phyloP scores from a whole-genome alignment of 2,888 invertebrate species.

The Euplagia quadripunctaria region DNA sequence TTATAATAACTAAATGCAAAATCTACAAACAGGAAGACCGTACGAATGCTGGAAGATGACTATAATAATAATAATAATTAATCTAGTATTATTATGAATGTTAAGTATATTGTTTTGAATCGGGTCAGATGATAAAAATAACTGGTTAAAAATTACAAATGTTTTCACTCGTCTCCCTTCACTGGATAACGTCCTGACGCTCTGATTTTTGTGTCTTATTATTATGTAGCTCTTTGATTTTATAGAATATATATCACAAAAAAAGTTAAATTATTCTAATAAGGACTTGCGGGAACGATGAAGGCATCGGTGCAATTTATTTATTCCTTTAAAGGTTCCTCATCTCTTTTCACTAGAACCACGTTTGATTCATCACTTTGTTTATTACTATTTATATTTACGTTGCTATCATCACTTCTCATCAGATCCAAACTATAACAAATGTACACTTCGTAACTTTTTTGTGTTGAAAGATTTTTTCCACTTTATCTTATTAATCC shows the following conservation, averaged over 20 bases:
- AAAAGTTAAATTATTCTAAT: neutral
- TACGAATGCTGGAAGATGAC: slow-evolving; percentile 71
- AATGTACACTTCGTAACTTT: neutral
- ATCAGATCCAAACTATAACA: neutral
- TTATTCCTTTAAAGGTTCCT: neutral
- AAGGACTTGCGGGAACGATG: neutral
- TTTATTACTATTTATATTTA: neutral
- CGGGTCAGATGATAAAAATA: slow-evolving; percentile 25
- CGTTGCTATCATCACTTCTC: neutral
- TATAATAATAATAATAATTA: slow-evolving; percentile 55
- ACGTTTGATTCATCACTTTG: neutral
- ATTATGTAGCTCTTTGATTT: slow-evolving; percentile 44
- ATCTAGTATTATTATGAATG: slow-evolving; percentile 59
- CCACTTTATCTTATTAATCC: slow-evolving; percentile 2
- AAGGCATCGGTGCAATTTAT: neutral
- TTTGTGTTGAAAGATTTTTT: slow-evolving; percentile 10
- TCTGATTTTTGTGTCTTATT: slow-evolving; percentile 27
- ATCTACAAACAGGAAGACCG: slow-evolving; percentile 82
- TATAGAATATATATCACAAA: slow-evolving; percentile 45
- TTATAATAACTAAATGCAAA: slow-evolving; percentile 84
- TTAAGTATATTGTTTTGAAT: slow-evolving; percentile 36
- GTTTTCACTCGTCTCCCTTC: slow-evolving; percentile 11
- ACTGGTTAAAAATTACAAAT: neutral
- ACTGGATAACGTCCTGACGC: slow-evolving; percentile 15
- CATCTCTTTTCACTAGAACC: neutral